These are phyloP conservation scores for Tichodroma muraria DNA, from an alignment of 2,113 vertebrate genomes.

Conservation along the genomic window DNA sequence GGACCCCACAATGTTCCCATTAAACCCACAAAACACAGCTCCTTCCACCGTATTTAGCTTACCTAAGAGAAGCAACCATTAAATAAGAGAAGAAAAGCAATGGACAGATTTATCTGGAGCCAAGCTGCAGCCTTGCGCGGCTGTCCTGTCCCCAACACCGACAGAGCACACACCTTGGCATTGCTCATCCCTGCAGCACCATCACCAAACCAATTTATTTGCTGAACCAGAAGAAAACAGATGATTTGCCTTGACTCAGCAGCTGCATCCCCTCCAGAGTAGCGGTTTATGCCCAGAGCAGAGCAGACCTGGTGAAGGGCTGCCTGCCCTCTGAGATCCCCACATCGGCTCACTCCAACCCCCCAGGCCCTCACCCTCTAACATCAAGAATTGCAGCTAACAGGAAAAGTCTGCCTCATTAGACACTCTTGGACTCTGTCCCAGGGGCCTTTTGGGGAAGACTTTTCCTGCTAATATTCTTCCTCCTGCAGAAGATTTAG, in stretches of 20 bases:
- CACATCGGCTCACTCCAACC: neutral
- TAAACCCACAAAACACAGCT: neutral
- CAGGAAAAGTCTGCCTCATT: neutral
- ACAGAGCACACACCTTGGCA: neutral
- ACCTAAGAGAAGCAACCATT: neutral
- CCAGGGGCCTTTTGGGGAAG: conserved; percentile 4
- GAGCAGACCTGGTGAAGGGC: neutral
- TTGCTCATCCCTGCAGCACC: neutral
- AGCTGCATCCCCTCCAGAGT: neutral
- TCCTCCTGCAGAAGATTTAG: neutral
- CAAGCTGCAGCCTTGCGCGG: rapidly evolving
- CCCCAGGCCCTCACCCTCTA: neutral
- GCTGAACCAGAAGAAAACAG: neutral
- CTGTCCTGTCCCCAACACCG: neutral
- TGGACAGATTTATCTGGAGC: neutral
- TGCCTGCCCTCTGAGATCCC: neutral
- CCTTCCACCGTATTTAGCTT: neutral
- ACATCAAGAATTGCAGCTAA: neutral
- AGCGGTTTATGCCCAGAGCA: neutral
- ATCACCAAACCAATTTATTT: neutral
- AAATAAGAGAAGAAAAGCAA: neutral
- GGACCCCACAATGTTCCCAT: rapidly evolving
- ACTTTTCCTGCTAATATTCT: neutral
- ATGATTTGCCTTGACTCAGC: neutral
- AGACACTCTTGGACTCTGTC: neutral